phyloP scores from a whole-genome alignment of 2,888 invertebrate species.

The Eilema griseolum region DNA sequence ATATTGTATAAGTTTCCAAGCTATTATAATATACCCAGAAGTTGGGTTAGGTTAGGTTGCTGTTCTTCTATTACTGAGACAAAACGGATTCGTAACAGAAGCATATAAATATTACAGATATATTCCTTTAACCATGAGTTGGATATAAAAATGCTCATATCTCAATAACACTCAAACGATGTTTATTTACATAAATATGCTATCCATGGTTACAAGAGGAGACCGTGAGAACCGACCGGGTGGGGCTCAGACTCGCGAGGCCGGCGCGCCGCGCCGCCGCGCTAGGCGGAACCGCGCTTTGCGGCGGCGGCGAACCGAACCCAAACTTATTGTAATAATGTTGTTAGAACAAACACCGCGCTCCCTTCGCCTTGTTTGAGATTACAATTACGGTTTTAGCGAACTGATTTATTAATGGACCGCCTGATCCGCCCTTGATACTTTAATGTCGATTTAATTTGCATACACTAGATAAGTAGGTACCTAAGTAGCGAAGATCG shows the following conservation, averaged over 20 bases:
- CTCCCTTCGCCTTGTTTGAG: conserved; percentile 82
- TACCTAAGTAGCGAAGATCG: conserved; percentile 13
- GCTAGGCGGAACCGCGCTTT: conserved; percentile 39
- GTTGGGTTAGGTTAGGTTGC: no score
- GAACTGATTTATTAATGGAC: conserved; percentile 87
- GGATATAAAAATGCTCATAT: not conserved
- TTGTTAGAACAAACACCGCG: conserved; percentile 85
- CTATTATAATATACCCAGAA: no score
- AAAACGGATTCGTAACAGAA: not conserved
- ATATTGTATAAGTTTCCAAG: no score
- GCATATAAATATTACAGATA: not conserved
- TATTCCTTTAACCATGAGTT: no score
- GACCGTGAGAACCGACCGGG: conserved; percentile 25
- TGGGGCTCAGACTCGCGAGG: conserved; percentile 6
- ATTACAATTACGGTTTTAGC: conserved; percentile 87
- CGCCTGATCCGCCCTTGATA: conserved; percentile 85
- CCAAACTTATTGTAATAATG: conserved; percentile 87
- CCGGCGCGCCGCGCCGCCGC: conserved; percentile 16
- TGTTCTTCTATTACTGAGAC: no score
- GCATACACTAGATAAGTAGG: conserved; percentile 63
- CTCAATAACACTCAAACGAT: not conserved
- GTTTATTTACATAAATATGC: conserved; percentile 8
- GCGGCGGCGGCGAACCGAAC: conserved; percentile 69
- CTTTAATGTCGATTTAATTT: conserved; percentile 86
- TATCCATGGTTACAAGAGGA: not conserved